Percentiles rank a stretch among this genome's conserved stretches.
phyloP scores from a whole-genome alignment of 2,113 vertebrate species.

The Corythornis madagascariensis region DNA sequence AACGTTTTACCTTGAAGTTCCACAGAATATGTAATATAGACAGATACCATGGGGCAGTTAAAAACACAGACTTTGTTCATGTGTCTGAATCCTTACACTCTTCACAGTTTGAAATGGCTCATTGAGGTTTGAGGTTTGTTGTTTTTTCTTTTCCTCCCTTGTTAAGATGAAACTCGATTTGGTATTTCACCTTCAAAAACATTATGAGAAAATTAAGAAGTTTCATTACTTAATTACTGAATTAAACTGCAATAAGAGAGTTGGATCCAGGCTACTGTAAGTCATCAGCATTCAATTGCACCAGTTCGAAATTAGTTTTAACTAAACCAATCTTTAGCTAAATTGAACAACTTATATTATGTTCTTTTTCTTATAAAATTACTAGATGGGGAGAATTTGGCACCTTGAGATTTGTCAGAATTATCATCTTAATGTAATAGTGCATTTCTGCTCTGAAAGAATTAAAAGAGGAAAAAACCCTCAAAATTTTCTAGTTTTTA shows the following conservation, averaged over 20 bases:
- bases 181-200: slow-evolving; percentile 9
- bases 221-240: neutral
- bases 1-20: neutral
- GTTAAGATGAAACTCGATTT: neutral
- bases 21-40: neutral
- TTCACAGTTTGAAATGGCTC: neutral
- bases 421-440: neutral
- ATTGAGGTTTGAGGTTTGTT: neutral
- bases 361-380: neutral
- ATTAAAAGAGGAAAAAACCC: neutral
- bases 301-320: neutral
- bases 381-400: neutral
- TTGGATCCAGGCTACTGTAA: neutral
- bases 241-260: neutral
- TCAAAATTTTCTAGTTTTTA: neutral
- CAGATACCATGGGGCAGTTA: neutral
- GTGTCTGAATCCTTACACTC: neutral
- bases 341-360: neutral
- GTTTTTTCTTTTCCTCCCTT: neutral
- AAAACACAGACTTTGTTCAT: neutral
- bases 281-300: neutral
- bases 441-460: neutral
- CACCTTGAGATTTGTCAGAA: neutral
- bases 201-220: neutral
- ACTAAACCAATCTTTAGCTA: neutral